Conservation (phyloP, 2,888 invertebrate species). For the Byasa hedistus region DNA sequence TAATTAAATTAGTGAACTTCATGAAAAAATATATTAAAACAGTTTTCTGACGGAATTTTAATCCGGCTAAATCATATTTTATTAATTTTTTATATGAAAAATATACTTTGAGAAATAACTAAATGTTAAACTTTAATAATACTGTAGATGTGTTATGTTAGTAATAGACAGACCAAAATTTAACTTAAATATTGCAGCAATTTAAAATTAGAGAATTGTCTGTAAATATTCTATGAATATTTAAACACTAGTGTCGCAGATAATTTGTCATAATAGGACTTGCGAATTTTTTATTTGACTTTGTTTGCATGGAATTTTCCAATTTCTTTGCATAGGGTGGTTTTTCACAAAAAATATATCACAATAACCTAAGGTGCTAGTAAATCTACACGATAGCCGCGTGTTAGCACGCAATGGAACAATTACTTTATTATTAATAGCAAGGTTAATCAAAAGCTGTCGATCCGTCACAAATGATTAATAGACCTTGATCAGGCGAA, state of each 20-base stretch:
- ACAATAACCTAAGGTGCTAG: conserved; percentile 28
- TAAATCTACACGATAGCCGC: conserved; percentile 30
- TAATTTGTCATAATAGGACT: neutral
- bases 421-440: conserved; percentile 32
- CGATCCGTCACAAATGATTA: conserved; percentile 32
- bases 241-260: neutral
- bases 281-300: neutral
- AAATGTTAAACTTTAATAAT: no score
- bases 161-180: no score
- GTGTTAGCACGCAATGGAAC: conserved; percentile 31
- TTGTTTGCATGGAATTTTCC: conserved; percentile 9
- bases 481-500: conserved; percentile 29
- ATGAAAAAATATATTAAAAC: no score
- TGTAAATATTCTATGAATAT: neutral
- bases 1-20: no score
- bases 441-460: conserved; percentile 31
- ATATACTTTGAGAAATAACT: no score
- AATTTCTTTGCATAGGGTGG: conserved; percentile 16
- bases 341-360: conserved; percentile 18
- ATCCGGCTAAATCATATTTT: no score
- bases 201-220: neutral
- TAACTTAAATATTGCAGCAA: neutral
- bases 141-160: no score
- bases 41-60: no score
- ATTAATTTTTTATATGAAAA: no score